phyloP scores from a whole-genome alignment of 2,113 vertebrate species.

The Ophiodon elongatus region DNA sequence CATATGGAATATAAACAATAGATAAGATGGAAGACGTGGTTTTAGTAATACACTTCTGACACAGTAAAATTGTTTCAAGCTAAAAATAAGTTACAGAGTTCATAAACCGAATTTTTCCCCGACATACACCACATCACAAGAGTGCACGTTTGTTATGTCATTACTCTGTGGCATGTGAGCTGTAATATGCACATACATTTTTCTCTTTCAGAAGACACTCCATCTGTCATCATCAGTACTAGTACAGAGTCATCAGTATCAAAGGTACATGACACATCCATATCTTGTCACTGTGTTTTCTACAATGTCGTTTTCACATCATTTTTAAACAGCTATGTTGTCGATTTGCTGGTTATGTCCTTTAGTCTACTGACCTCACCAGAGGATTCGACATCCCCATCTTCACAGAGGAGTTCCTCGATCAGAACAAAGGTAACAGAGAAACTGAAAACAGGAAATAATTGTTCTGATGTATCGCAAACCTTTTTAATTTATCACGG shows the following conservation, averaged over 20 bases:
- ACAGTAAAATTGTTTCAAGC: no score
- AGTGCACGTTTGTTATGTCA: background rate
- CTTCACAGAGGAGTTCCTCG: slow-evolving; percentile 97
- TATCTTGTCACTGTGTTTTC: background rate
- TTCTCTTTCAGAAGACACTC: slow-evolving; percentile 80
- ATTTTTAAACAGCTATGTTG: background rate
- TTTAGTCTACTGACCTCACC: slow-evolving; percentile 86
- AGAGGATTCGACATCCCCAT: slow-evolving; percentile 94
- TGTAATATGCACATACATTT: background rate
- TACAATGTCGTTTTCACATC: background rate
- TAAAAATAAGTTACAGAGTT: no score
- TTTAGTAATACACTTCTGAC: no score
- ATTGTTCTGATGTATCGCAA: background rate
- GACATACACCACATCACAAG: background rate
- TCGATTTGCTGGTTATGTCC: slow-evolving; percentile 22
- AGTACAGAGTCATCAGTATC: slow-evolving; percentile 73
- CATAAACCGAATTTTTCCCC: no score
- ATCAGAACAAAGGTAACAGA: slow-evolving; percentile 96
- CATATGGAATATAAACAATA: no score
- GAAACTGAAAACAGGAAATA: background rate
- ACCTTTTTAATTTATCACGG: background rate
- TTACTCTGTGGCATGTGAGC: background rate
- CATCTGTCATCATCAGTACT: slow-evolving; percentile 80
- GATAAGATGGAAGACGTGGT: no score
- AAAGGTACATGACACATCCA: slow-evolving; percentile 74